Base-by-base conservation (phyloP, 2,797 vertebrate species). In the Dallia pectoralis region DNA sequence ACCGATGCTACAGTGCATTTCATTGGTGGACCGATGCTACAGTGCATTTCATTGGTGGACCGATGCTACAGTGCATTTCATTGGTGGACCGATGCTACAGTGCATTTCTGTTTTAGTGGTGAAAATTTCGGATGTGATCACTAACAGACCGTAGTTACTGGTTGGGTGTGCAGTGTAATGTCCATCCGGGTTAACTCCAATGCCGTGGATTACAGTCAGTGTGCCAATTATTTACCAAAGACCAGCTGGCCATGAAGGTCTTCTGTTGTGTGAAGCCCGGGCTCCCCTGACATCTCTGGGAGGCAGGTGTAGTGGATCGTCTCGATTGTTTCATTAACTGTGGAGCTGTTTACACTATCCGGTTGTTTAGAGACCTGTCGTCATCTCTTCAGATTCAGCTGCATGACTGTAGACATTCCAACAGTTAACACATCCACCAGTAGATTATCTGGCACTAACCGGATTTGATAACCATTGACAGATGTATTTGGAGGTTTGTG, bases 331-430 rank as follows among this genome's bases (percentile, higher is more conserved):
- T 70, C 22, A 51, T 15, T 78, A 0, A 32, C 27, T 68, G 64
- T 77, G 48, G 16, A 61, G 49, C 64, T 69, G 14, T 40, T 61
- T 69, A 61, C 19, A 65, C n/a, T 68, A 40, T 63, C 2, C 9
- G 32, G 22, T 73, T 62, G 29, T 56, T 33, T 4, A 49, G 29
- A 61, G 12, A 79, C 48, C 19, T 69, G 51, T 62, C 53, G 59
- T 69, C 66, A 30, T 64, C 32, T 2, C 6, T 69, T 64, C 47
- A 63, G 51, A 78, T 78, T 64, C 33, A 48, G 66, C 29, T 3
- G 48, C 71, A 70, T 30, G 40, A 79, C 75, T 51, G 22, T 79
- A 82, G 74, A 87, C 87, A 88, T 90, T 90, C 86, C 86, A 77
- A 77, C 79, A 71, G 66, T 0, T 0, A 61, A 27, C 25, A 49